Percentiles rank a stretch among this genome's conserved stretches.
phyloP scores from a whole-genome alignment of 2,888 invertebrate genomes.

The Thymelicus lineola region DNA sequence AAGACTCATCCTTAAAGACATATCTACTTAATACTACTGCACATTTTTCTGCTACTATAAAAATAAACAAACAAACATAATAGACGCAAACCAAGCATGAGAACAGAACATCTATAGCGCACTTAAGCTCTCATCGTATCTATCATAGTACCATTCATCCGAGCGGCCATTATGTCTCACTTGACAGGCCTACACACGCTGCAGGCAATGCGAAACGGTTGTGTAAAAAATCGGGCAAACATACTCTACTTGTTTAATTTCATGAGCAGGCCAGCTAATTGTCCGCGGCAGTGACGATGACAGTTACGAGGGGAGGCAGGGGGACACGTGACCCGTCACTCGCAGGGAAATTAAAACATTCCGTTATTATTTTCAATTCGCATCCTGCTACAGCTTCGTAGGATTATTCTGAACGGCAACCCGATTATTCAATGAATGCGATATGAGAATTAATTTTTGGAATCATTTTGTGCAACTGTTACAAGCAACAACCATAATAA shows the following conservation, averaged over 20 bases:
- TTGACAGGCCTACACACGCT: conserved; percentile 51
- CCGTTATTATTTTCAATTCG: conserved; percentile 77
- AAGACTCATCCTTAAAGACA: too few species aligned
- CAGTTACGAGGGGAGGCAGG: conserved; percentile 59
- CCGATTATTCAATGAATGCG: conserved; percentile 39
- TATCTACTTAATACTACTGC: too few species aligned
- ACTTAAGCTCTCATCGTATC: conserved; percentile 60
- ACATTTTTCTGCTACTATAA: neutral
- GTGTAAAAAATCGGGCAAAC: conserved; percentile 65
- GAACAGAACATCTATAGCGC: conserved; percentile 51
- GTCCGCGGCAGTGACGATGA: conserved; percentile 80
- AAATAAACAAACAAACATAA: conserved; percentile 1
- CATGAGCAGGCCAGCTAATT: conserved; percentile 79
- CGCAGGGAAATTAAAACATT: conserved; percentile 85
- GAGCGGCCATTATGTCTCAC: conserved; percentile 53
- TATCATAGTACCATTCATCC: conserved; percentile 57
- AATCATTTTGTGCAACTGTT: conserved; percentile 28
- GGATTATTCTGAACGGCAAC: conserved; percentile 40
- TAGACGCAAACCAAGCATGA: conserved; percentile 43
- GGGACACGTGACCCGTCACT: conserved; percentile 84
- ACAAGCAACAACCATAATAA: conserved; percentile 24
- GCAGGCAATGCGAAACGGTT: conserved; percentile 49
- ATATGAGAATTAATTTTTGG: conserved; percentile 38
- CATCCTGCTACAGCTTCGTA: conserved; percentile 45
- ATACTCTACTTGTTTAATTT: conserved; percentile 76